Base-by-base conservation (phyloP, 64 coral and sea anemone species). In the Actinia tenebrosa region DNA sequence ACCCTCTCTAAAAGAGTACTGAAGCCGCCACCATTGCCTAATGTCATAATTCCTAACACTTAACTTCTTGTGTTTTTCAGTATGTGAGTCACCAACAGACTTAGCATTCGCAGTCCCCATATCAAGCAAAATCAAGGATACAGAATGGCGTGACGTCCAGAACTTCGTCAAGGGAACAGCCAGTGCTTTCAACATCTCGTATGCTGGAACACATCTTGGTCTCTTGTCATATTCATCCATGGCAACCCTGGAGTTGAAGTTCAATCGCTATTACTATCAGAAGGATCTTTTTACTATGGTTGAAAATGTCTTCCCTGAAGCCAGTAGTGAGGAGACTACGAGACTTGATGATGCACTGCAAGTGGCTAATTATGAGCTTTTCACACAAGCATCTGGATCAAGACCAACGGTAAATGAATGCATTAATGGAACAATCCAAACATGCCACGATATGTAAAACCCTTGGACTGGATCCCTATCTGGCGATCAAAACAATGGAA, bases 61-160 rank as follows among this genome's bases (percentile, higher is more conserved):
- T 44, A 50, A 52, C 16, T 3, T 53, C 87, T 17, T 50, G 64
- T 26, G 58, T 22, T 80, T 53, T 68, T 85, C 56, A 96, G 94
- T 63, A 30, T 97, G 94, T 71, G 71, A 71, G 16, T 58, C 87
- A 16, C 71, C 94, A n/a, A 78, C 92, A 71, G 94, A 97, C 88
- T 80, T 97, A 1, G 94, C 84, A 13, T 97, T 97, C 62, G 91
- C 92, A 2, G 52, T 97, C 2, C 94, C 94, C 9, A 80, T 97
- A 42, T 97, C 94, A 45, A 93, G 91, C 45, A 89, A 97, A n/a
- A 97, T 97, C 66, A 97, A 97, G 3, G 94, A 97, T 80, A 97
- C 89, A 2, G 94, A 97, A n/a, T 97, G 94, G 94, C 80, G 87
- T 18, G 83, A 97, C 9, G 89, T 97, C 4, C 94, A 97, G 77